Base-by-base conservation (phyloP, 2,113 vertebrate genomes). In the Chloropsis hardwickii region DNA sequence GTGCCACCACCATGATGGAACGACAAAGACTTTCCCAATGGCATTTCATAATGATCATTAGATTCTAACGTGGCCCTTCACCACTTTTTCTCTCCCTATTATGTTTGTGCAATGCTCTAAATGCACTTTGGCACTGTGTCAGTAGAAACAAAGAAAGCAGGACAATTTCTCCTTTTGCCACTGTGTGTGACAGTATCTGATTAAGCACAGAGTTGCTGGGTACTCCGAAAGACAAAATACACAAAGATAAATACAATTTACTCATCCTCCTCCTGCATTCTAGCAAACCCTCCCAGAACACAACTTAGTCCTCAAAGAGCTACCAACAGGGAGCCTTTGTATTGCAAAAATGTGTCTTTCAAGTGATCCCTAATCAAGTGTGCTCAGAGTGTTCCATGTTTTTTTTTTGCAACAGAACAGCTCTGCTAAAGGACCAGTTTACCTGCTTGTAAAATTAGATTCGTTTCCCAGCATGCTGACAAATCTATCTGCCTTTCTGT, bases 1-100 rank as follows among this genome's bases (percentile, higher is more conserved):
- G 70, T 35, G 67, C 66, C 45, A 21, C 23, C 39, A 25, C 28
- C 0, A 1, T 57, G 57, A 51, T 16, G 33, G 16, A 51, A 31
- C 2, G 66, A 31, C 79, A 86, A 40, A 82, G 74, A 23, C 42
- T 74, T 45, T 24, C 25, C 42, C 60, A 25, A 1, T 24, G 48
- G 58, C 35, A 62, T 77, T 96, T 81, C 88, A 71, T 60, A 93
- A 96, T 15, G 60, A 96, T 28, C 51, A 21, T 25, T 48, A 60
- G 64, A 39, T 71, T 88, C 61, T 73, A 81, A 74, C 18, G 23
- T 0, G 24, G 56, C 24, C 51, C 67, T 87, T 85, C 92, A 66
- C 58, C 48, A 70, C 27, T 42, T 78, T 35, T 48, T 91, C 40
- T 79, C 81, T 82, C 54, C 28, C 45, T 22, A 50, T 95, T 95